phyloP scores from a whole-genome alignment of 2,888 invertebrate genomes.

The Vannuccia rotundouncinata region DNA sequence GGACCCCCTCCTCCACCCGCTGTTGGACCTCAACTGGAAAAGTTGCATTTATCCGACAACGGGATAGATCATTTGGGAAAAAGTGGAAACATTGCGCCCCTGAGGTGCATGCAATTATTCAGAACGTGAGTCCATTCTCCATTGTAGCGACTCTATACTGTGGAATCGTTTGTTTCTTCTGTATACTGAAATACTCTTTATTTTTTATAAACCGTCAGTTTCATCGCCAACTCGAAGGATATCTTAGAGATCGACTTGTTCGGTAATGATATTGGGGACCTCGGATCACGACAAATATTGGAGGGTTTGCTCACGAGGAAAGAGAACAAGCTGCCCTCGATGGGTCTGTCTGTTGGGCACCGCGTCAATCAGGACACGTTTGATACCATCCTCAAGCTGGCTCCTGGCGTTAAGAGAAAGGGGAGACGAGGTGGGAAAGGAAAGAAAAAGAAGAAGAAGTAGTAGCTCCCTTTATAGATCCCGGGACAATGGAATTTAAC shows the following conservation, averaged over 20 bases:
- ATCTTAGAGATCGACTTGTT: constrained; percentile 53
- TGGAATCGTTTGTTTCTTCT: not conserved
- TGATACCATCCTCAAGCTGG: constrained; percentile 51
- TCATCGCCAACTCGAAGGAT: constrained; percentile 49
- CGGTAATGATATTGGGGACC: constrained; percentile 54
- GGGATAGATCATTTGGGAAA: constrained; percentile 50
- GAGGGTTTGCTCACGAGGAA: constrained; percentile 50
- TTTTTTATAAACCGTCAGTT: constrained; percentile 45
- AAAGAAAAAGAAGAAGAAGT: constrained; percentile 43
- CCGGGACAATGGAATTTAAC: no score
- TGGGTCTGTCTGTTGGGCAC: constrained; percentile 51
- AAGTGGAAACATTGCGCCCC: constrained; percentile 47
- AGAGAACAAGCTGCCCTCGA: constrained; percentile 49
- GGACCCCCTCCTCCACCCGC: constrained; percentile 48
- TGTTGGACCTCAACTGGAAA: constrained; percentile 53
- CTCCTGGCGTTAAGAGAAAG: constrained; percentile 51
- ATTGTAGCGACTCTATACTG: not conserved
- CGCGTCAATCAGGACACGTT: constrained; percentile 50
- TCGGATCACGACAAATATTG: constrained; percentile 50
- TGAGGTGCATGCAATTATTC: constrained; percentile 50
- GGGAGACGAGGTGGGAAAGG: constrained; percentile 48
- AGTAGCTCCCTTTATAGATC: no score
- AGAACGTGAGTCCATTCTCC: constrained; percentile 50
- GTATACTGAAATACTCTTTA: no score
- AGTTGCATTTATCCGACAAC: constrained; percentile 55